Evolutionary conservation across 2,113 vertebrate genomes (phyloP).

Genomic region (Calyptommatus sinebrachiatus): DNA sequence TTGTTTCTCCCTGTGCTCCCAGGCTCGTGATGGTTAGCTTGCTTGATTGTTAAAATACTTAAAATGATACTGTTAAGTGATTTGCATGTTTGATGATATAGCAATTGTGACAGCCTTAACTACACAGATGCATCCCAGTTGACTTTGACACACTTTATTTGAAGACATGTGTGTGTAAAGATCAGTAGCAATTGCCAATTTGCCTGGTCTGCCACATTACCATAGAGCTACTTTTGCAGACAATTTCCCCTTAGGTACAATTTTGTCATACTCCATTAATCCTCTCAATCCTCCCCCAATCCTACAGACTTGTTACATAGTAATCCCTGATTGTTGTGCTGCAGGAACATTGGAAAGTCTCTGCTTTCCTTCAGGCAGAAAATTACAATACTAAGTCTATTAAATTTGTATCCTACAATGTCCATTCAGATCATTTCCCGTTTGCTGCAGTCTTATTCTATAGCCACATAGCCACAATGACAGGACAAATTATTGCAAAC

Average conservation of each 20-base stretch:
- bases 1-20: conserved; percentile 33
- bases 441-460: conserved; percentile 41
- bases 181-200: conserved; percentile 58
- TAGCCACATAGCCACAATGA: conserved; percentile 53
- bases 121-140: conserved; percentile 45
- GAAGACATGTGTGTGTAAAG: conserved; percentile 61
- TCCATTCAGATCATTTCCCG: conserved; percentile 62
- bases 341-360: conserved; percentile 81
- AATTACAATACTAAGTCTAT: conserved; percentile 72
- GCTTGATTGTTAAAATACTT: conserved; percentile 45
- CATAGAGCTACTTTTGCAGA: conserved; percentile 77
- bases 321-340: conserved; percentile 83
- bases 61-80: conserved; percentile 47
- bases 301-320: conserved; percentile 62
- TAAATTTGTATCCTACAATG: conserved; percentile 55
- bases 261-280: conserved; percentile 87
- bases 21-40: conserved; percentile 33
- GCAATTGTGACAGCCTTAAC: conserved; percentile 52
- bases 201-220: conserved; percentile 55
- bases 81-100: conserved; percentile 56
- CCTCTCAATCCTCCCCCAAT: conserved; percentile 76
- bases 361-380: conserved; percentile 75
- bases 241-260: conserved; percentile 78
- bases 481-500: conserved; percentile 61
- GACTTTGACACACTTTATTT: conserved; percentile 54